These are phyloP conservation scores for Alligator mississippiensis DNA, from an alignment of 2,113 vertebrate species.

Conservation along the genomic window DNA sequence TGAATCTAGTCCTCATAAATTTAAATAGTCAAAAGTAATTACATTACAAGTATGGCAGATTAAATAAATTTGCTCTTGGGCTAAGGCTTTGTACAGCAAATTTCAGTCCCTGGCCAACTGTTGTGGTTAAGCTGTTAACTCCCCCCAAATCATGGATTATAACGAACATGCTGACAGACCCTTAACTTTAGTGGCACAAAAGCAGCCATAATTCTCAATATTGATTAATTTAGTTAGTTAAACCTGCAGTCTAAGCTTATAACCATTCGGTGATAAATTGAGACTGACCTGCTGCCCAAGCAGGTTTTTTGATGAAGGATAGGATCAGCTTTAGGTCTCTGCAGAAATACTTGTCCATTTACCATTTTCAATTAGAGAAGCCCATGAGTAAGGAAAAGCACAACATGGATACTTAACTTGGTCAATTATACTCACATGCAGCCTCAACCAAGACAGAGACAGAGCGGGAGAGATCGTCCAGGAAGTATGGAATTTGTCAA, in stretches of 20 bases:
- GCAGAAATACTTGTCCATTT: constrained; percentile 67
- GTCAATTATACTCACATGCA: constrained; percentile 42
- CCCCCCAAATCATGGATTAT: constrained; percentile 54
- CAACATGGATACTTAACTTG: constrained; percentile 52
- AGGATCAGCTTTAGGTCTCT: constrained; percentile 60
- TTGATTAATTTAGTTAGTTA: constrained; percentile 79
- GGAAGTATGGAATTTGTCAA: constrained; percentile 5
- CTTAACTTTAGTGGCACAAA: constrained; percentile 70
- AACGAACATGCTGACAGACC: constrained; percentile 70
- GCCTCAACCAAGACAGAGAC: not conserved
- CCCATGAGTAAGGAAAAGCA: constrained; percentile 62
- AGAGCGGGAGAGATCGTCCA: not conserved
- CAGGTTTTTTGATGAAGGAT: constrained; percentile 72
- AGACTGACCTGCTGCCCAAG: constrained; percentile 70
- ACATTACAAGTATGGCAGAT: constrained; percentile 60
- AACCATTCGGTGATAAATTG: constrained; percentile 70
- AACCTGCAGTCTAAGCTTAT: constrained; percentile 73
- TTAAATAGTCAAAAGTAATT: constrained; percentile 74
- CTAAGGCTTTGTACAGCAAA: constrained; percentile 58
- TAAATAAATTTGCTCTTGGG: constrained; percentile 64
- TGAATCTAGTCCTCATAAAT: constrained; percentile 59
- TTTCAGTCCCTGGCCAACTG: constrained; percentile 47
- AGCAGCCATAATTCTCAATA: constrained; percentile 73
- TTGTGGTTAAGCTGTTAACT: constrained; percentile 66
- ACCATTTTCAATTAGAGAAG: constrained; percentile 70